Base-by-base conservation (phyloP, 2,888 invertebrate species). In the Melieria crassipennis region DNA sequence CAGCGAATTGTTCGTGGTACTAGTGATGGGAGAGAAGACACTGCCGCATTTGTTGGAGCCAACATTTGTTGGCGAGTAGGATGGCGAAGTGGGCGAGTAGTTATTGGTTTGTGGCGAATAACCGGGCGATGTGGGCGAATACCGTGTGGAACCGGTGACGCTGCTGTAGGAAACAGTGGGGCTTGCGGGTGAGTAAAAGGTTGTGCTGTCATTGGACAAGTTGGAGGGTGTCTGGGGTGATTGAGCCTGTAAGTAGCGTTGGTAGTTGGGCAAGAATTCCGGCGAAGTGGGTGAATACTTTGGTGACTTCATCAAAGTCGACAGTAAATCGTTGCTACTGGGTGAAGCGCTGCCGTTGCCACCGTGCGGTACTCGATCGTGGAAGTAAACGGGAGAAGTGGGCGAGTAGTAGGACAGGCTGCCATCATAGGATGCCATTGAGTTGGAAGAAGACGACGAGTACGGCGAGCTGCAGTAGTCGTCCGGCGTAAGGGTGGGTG, bases 81-180 rank as follows among this genome's bases (percentile, higher is more conserved):
- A 87, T 0, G 93, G 93, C 4, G 92, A 92, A 0, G 91, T 91
- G 0, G 92, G 93, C 7, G 93, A 92, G 83, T 92, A 10, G 89
- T 89, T 0, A 93, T 0, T 91, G 90, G 67, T 91, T 91, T 0
- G 92, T 84, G n/a, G 89, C 89, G 71, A 90, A 89, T 76, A 90
- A 90, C 77, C 88, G 72, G 95, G 92, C 42, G 90, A 90, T 0
- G 91, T 91, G 1, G 91, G 92, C 0, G 91, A 90, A 82, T 93
- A 93, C 5, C 91, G 92, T 1, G 92, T 91, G 0, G 72, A 70
- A 46, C 71, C 69, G 4, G 65, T 4, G 94, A 94, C 2, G 91
- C 91, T 80, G 93, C 92, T 91, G 92, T 93, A 7, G 91, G 92
- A 0, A 91, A 91, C 1, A 58, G 78, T 78, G 83, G 76, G 89